A percentile compares a stretch with the other conserved stretches of the same genome.
phyloP scores from a whole-genome alignment of 2,888 invertebrate species.

The Tuberolachnus salignus region DNA sequence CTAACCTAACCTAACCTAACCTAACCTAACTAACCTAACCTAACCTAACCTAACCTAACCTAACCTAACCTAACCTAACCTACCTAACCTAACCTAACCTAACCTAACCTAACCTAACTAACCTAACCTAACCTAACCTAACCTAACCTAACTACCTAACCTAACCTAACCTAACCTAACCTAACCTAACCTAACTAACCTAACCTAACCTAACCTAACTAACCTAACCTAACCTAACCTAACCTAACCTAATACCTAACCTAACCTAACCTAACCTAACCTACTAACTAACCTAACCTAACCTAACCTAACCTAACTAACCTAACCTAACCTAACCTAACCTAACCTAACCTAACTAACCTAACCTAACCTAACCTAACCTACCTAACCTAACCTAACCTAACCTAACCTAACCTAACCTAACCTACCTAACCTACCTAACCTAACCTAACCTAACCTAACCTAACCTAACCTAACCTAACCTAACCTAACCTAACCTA shows the following conservation, averaged over 20 bases:
- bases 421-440: no score
- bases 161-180: no score
- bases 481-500: no score
- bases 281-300: constrained; percentile 56
- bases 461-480: constrained; percentile 26
- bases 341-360: constrained; percentile 25
- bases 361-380: constrained; percentile 48
- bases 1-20: constrained; percentile 54
- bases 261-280: constrained; percentile 58
- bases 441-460: constrained; percentile 54
- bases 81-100: constrained; percentile 56
- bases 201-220: constrained; percentile 48
- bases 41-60: constrained; percentile 53
- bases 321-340: constrained; percentile 54
- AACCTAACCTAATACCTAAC: constrained; percentile 57
- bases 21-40: constrained; percentile 51
- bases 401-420: constrained; percentile 57
- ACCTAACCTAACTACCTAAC: no score
- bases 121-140: constrained; percentile 55
- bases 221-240: constrained; percentile 57
- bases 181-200: no score
- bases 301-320: constrained; percentile 37
- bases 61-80: constrained; percentile 54
- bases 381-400: constrained; percentile 34
- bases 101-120: constrained; percentile 51